Conservation (phyloP, 1,140 invertebrate genomes). For the Gryon sp. region DNA sequence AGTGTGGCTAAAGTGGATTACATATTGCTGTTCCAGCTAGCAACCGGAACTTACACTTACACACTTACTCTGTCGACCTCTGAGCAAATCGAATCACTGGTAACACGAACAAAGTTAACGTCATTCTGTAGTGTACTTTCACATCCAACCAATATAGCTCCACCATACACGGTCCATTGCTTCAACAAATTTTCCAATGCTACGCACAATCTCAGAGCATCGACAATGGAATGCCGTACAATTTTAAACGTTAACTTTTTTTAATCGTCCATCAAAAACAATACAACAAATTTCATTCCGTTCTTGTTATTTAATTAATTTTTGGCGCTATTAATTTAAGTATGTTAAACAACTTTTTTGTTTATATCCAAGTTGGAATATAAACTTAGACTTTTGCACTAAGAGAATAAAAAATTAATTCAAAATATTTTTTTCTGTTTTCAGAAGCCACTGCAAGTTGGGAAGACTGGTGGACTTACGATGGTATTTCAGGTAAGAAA, state of each 20-base stretch:
- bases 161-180: slow-evolving; percentile 50
- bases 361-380: too few species aligned
- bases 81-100: slow-evolving; percentile 62
- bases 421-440: slow-evolving; percentile 63
- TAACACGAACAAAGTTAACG: slow-evolving; percentile 65
- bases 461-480: slow-evolving; percentile 86
- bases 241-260: slow-evolving; percentile 17
- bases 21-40: slow-evolving; percentile 63
- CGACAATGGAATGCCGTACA: slow-evolving; percentile 38
- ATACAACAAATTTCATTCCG: too few species aligned
- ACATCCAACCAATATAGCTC: slow-evolving; percentile 35
- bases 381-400: too few species aligned
- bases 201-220: slow-evolving; percentile 56
- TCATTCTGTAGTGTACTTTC: slow-evolving; percentile 48
- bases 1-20: slow-evolving; percentile 67
- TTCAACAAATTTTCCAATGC: slow-evolving; percentile 47
- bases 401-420: slow-evolving; percentile 34
- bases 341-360: too few species aligned
- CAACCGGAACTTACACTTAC: slow-evolving; percentile 57
- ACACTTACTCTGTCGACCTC: slow-evolving; percentile 63
- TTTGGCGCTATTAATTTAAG: too few species aligned
- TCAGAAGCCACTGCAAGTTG: slow-evolving; percentile 81
- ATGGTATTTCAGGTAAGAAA: slow-evolving; percentile 83
- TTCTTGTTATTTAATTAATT: too few species aligned
- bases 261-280: neutral